Evolutionary conservation across 30 jellyfish, hydroid and myxozoan genomes (phyloP), one percentile per base, ranked within the genome.

Genomic region (Cassiopea andromeda): DNA sequence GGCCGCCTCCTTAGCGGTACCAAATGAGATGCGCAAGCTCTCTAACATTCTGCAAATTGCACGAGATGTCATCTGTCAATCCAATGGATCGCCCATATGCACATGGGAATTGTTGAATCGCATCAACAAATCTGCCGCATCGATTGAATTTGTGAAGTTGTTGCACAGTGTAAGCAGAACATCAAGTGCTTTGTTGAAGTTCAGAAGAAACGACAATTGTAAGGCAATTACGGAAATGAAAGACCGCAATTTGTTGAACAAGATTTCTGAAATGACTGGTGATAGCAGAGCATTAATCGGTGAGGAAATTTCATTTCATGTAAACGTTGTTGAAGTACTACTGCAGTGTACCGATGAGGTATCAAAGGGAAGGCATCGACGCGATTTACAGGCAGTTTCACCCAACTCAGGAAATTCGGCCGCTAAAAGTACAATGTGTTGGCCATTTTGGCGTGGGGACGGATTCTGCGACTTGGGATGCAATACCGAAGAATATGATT

Each of bases 381-480:
- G 90, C 45, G 49, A 60, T n/a, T 19, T 44, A 46, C 71, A 72
- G 46, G 73, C 46, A 44, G 48, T 47, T 38, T 75, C 8, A 16
- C 46, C 47, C 43, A 70, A 61, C 67, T 43, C 82, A 49, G 73
- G 47, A 16, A 58, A 4, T 14, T 27, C 81, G 7, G 54, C 50
- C 2, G 7, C 54, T 10, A 58, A 7, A 14, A 75, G 43, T 48
- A 87, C 94, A 46, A 59, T 64, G 44, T 89, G 97, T 70, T 60
- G 78, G 64, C 71, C 75, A n/a, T 76, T 59, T 44, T 89, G 97
- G 97, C 68, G 58, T 2, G 97, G 97, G 1, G 97, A 89, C 74
- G 97, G 97, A 12, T 82, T 60, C 50, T 89, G 97, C 47, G 97
- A 89, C 58, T 82, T 89, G 1, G 97, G 97, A 46, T 89, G 97